A percentile compares a stretch with the other conserved stretches of the same genome.
Evolutionary conservation across 2,113 vertebrate genomes (phyloP).

Genomic region (Paramisgurnus dabryanus): DNA sequence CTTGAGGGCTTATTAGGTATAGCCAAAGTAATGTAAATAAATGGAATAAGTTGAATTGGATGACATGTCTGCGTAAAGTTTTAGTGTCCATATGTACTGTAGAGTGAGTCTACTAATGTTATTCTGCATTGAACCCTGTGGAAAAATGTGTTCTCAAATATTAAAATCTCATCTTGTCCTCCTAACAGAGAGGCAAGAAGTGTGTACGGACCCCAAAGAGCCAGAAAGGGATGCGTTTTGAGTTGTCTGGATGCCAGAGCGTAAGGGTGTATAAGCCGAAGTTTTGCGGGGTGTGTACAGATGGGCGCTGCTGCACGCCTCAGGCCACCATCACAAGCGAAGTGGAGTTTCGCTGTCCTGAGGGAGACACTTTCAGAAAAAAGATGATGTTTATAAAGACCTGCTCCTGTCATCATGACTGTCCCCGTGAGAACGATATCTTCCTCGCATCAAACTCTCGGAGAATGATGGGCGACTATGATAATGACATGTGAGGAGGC

Average conservation of each 20-base stretch:
- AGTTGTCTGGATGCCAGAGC: conserved; percentile 77
- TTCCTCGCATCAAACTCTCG: conserved; percentile 70
- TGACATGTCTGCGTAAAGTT: too few relatives aligned
- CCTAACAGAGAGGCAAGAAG: conserved; percentile 74
- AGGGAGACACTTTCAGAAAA: conserved; percentile 73
- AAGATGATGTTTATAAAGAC: conserved; percentile 82
- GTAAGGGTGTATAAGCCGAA: conserved; percentile 68
- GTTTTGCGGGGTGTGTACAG: conserved; percentile 76
- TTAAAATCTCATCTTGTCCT: not conserved
- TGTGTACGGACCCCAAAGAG: conserved; percentile 70
- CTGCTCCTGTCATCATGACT: conserved; percentile 77
- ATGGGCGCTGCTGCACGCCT: conserved; percentile 76
- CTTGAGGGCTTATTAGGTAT: too few relatives aligned
- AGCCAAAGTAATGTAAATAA: too few relatives aligned
- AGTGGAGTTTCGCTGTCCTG: conserved; percentile 77
- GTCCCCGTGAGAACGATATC: conserved; percentile 76
- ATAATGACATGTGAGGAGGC: conserved; percentile 58
- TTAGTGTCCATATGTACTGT: too few relatives aligned
- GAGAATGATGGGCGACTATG: conserved; percentile 73
- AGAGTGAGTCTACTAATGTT: too few relatives aligned
- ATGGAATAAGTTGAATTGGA: too few relatives aligned
- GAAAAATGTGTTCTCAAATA: not conserved
- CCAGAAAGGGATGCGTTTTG: conserved; percentile 66
- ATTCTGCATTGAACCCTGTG: not conserved
- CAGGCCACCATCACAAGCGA: conserved; percentile 62